Conservation (phyloP, 2,888 invertebrate genomes). For the Biston betularia region DNA sequence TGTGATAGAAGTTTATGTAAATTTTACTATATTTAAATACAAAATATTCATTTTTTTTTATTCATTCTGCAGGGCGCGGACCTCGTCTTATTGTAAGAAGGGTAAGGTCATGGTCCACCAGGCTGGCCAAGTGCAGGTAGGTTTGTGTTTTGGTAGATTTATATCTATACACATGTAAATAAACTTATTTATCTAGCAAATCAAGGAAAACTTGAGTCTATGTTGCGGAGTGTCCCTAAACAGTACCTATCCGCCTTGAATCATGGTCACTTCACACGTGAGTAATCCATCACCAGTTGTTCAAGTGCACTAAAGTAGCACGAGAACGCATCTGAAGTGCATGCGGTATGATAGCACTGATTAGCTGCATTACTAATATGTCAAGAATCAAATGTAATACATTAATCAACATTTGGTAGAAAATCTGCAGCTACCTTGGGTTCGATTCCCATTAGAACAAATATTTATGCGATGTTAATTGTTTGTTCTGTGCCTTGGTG, state of each 20-base stretch:
- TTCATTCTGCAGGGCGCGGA: too few species aligned
- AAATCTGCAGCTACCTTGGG: too few species aligned
- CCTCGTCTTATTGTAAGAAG: too few species aligned
- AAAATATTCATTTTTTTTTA: too few species aligned
- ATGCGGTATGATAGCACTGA: conserved; percentile 11
- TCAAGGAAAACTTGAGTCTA: neutral
- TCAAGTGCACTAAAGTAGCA: conserved; percentile 71
- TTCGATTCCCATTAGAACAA: too few species aligned
- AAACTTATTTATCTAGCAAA: neutral
- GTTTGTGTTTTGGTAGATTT: too few species aligned
- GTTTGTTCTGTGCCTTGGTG: too few species aligned
- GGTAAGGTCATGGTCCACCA: too few species aligned
- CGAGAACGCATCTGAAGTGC: conserved; percentile 45
- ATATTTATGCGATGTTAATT: too few species aligned
- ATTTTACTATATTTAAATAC: too few species aligned
- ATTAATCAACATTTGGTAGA: neutral
- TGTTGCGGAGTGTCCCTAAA: neutral
- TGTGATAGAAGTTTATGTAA: too few species aligned
- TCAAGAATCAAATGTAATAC: neutral
- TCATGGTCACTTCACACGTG: conserved; percentile 53
- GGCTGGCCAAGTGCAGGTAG: too few species aligned
- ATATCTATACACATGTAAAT: neutral
- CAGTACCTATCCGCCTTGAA: neutral
- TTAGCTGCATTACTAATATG: conserved; percentile 6
- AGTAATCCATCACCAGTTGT: conserved; percentile 59